phyloP scores from a whole-genome alignment of 2,113 vertebrate species.

The Calyptommatus sinebrachiatus region DNA sequence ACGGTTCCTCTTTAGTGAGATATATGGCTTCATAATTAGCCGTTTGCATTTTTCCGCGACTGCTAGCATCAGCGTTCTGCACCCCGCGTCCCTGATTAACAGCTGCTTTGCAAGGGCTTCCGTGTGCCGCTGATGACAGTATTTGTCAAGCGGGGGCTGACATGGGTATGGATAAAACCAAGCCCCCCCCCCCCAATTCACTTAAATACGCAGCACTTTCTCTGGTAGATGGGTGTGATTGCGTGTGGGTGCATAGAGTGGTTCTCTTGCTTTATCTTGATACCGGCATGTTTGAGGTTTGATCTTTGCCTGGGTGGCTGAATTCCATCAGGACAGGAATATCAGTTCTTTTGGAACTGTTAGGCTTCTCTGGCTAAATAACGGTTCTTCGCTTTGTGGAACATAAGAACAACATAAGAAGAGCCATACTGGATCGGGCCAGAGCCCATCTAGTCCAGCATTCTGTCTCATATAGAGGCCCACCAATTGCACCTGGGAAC shows the following conservation, averaged over 20 bases:
- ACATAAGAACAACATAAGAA: no score
- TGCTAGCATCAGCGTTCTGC: slow-evolving; percentile 84
- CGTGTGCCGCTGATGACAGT: slow-evolving; percentile 74
- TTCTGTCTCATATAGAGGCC: no score
- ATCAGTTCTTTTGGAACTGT: not conserved
- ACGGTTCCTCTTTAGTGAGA: slow-evolving; percentile 76
- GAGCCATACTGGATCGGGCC: no score
- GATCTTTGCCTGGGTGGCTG: slow-evolving; percentile 49
- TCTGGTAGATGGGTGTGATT: not conserved
- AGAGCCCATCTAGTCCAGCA: no score
- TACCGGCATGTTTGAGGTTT: slow-evolving; percentile 44
- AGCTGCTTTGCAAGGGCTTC: slow-evolving; percentile 83
- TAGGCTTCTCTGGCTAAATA: no score
- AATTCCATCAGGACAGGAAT: not conserved
- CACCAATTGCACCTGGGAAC: no score
- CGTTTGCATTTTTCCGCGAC: slow-evolving; percentile 76
- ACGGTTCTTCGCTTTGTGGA: no score
- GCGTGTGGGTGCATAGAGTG: no score
- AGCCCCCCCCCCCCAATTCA: slow-evolving; percentile 48
- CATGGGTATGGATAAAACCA: slow-evolving; percentile 68
- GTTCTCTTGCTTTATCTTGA: slow-evolving; percentile 42
- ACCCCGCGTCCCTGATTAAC: slow-evolving; percentile 81
- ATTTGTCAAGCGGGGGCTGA: slow-evolving; percentile 79
- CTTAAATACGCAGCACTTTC: slow-evolving; percentile 70
- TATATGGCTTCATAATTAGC: slow-evolving; percentile 83